Base-by-base conservation (phyloP, 2,888 invertebrate genomes). In the Pilophorus perplexus region DNA sequence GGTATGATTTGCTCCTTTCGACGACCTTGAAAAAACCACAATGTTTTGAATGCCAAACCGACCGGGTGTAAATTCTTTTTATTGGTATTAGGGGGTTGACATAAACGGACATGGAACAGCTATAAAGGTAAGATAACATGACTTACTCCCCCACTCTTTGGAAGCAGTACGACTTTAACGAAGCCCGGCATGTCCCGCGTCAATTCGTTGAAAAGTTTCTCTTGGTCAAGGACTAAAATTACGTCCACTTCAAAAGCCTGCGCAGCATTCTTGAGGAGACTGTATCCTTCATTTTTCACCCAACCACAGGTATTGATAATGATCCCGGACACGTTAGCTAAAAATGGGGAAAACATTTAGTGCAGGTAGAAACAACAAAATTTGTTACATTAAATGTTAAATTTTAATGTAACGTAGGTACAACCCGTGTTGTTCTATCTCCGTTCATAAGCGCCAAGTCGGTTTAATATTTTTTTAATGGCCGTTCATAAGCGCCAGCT, bases 231-330 rank as follows among this genome's bases (percentile, higher is more conserved):
- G 0, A 98, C 97, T 72, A 98, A 81, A 72, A 99, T 92, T 0
- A 95, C 89, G 75, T 96, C 94, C 1, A 96, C 95, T 82, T 96
- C 94, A 78, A 98, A 98, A 0, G 92, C 89, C 73, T 92, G 89
- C 0, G 95, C 94, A 0, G 93, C 88, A 73, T 93, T 90, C 2
- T 91, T 84, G 10, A 99, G 77, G 64, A 90, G 83, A 74, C 88
- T 87, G 77, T 95, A 98, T 0, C 97, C 98, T 0, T 84, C 86
- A 0, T 88, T 90, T 78, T 95, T 94, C 1, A 97, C 88, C 96
- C 96, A 99, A 0, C 98, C 98, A 73, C 96, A 95, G 0, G 98
- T 98, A 78, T 99, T 99, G 71, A 99, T 93, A 33, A 99, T 86
- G 2, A 92, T 89, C 0, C 99, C 99, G 2, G 92, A 92, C 33